phyloP scores from a whole-genome alignment of 2,888 invertebrate genomes.

The Hanleya hanleyi region DNA sequence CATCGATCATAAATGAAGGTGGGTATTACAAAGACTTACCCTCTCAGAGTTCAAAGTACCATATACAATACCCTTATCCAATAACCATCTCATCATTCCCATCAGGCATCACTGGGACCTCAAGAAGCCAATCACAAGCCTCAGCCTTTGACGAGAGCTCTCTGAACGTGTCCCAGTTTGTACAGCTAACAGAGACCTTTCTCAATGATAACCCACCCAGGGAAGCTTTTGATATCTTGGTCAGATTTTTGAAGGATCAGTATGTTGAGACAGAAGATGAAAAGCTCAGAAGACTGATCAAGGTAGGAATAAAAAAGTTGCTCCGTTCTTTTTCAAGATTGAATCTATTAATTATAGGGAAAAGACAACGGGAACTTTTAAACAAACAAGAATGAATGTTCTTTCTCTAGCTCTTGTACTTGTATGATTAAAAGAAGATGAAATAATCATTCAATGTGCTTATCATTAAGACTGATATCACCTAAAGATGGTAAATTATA shows the following conservation, averaged over 20 bases:
- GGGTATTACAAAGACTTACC: too few relatives aligned
- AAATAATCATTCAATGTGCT: too few relatives aligned
- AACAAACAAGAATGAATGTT: too few relatives aligned
- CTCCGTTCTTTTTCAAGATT: too few relatives aligned
- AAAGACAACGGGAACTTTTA: too few relatives aligned
- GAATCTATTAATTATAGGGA: too few relatives aligned
- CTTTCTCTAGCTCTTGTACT: too few relatives aligned
- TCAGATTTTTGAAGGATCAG: conserved; percentile 62
- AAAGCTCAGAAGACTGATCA: conserved; percentile 66
- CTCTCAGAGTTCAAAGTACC: too few relatives aligned
- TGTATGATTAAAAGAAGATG: too few relatives aligned
- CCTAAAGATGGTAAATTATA: too few relatives aligned
- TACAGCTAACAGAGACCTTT: conserved; percentile 71
- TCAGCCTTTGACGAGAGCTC: conserved; percentile 71
- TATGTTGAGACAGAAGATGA: conserved; percentile 72
- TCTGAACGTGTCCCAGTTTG: conserved; percentile 70
- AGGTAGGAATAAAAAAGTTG: conserved; percentile 48
- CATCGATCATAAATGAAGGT: too few relatives aligned
- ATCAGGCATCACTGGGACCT: conserved; percentile 2
- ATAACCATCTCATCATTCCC: neutral
- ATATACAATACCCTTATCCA: neutral
- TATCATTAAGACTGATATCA: too few relatives aligned
- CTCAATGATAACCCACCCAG: conserved; percentile 61
- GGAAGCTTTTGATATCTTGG: conserved; percentile 55
- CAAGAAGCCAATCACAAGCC: conserved; percentile 61